Percentiles rank a stretch among this genome's conserved stretches.
phyloP scores from a whole-genome alignment of 2,797 vertebrate genomes.

The Apogon talboti region DNA sequence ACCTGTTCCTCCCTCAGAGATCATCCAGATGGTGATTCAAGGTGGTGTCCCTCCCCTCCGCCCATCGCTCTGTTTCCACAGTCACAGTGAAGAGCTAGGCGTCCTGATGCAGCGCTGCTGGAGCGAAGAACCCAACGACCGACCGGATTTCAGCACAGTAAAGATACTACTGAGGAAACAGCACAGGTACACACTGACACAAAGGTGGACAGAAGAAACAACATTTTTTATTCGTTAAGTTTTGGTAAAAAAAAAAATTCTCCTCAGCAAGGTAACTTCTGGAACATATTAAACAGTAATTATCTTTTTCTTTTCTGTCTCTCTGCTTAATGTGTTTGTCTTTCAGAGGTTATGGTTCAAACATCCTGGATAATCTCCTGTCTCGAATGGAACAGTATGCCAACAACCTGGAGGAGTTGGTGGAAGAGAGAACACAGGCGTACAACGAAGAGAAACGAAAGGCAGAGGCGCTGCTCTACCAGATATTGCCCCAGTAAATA shows the following conservation, averaged over 20 bases:
- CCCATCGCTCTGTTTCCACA: slow-evolving; percentile 84
- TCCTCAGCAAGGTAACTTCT: too few relatives aligned
- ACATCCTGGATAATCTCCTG: slow-evolving; percentile 94
- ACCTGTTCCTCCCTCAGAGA: slow-evolving; percentile 77
- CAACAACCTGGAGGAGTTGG: slow-evolving; percentile 95
- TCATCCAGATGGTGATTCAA: slow-evolving; percentile 78
- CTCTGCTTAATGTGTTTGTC: not conserved
- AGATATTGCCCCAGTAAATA: slow-evolving; percentile 88
- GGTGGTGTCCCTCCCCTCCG: slow-evolving; percentile 75
- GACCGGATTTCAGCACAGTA: slow-evolving; percentile 91
- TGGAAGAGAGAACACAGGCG: slow-evolving; percentile 93
- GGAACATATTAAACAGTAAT: too few relatives aligned
- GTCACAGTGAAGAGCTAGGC: slow-evolving; percentile 90
- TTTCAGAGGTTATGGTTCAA: slow-evolving; percentile 76
- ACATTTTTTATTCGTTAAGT: too few relatives aligned
- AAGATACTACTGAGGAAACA: slow-evolving; percentile 89
- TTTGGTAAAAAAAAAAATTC: too few relatives aligned
- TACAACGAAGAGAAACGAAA: slow-evolving; percentile 95
- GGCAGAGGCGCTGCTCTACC: slow-evolving; percentile 92
- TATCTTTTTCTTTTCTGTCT: not conserved
- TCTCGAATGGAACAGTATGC: slow-evolving; percentile 95
- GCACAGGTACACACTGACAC: slow-evolving; percentile 84
- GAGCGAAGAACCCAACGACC: slow-evolving; percentile 88
- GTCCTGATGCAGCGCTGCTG: slow-evolving; percentile 93
- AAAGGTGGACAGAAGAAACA: not conserved